These are phyloP conservation scores for Beroe ovata DNA, from an alignment of 37 sponge, comb jelly and placozoan genomes.

Conservation along the genomic window DNA sequence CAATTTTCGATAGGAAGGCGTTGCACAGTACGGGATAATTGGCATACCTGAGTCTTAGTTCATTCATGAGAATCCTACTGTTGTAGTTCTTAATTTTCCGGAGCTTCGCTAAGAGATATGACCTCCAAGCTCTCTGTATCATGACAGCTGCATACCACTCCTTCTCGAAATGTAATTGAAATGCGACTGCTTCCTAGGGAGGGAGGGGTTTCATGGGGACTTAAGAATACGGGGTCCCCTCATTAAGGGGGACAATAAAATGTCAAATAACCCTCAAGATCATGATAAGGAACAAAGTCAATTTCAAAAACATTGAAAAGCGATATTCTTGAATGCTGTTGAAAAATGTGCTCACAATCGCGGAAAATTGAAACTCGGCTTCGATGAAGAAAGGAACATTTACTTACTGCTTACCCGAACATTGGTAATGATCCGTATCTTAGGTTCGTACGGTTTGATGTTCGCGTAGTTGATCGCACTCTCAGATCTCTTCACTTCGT, in stretches of 20 bases:
- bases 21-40: too few species aligned
- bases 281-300: too few species aligned
- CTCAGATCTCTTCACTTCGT: conserved; percentile 4
- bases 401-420: conserved; percentile 14
- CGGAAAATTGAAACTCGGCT: too few species aligned
- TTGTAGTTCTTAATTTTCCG: not conserved
- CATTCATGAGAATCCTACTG: not conserved
- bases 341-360: too few species aligned
- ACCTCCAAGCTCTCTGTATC: conserved; percentile 61
- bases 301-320: too few species aligned
- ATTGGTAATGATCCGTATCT: conserved; percentile 16
- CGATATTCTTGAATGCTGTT: too few species aligned
- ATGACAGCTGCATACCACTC: conserved; percentile 59
- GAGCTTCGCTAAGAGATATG: not conserved
- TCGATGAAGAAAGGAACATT: not conserved
- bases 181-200: conserved; percentile 40
- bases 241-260: too few species aligned
- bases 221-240: too few species aligned
- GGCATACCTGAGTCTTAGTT: not conserved
- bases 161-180: conserved; percentile 19
- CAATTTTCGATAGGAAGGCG: too few species aligned
- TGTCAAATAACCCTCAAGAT: too few species aligned
- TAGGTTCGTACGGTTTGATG: conserved; percentile 62
- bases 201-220: too few species aligned
- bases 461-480: conserved; percentile 25